Base-by-base conservation (phyloP, 2,797 vertebrate species). In the Chaenodraco wilsoni region DNA sequence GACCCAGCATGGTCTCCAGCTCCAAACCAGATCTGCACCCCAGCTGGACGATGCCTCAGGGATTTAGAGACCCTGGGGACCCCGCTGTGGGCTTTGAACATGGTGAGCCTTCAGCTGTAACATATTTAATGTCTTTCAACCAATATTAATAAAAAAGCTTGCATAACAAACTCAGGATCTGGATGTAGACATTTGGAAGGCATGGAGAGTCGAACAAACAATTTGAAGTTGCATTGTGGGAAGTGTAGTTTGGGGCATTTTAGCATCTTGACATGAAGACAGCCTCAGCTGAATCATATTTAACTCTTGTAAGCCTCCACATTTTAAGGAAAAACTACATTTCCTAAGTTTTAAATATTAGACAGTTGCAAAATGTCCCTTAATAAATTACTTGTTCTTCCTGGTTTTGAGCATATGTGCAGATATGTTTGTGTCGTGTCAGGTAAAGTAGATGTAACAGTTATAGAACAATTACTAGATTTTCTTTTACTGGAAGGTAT, bases 21-120 rank as follows among this genome's bases (percentile, higher is more conserved):
- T 90, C 93, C 65, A 97, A 95, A 88, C 91, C 95, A 17, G 93
- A 95, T 2, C 69, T 90, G 27, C 86, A 88, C 59, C 74, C 93
- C 50, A 65, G 92, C 85, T 96, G 94, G 94, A 76, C 80, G 23
- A 64, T 91, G 23, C 87, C 91, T 12, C 87, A 93, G 0, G 94
- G 90, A 60, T 94, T 93, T 40, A 91, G 94, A 83, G 94, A 95
- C 65, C 82, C 92, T 58, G 57, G 91, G 76, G 94, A 94, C 72
- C 90, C 93, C 27, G 79, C 90, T 82, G 79, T 87, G 73, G 84
- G 46, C 87, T 88, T 94, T 72, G 94, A 92, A 58, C 69, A 89
- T 66, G 95, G 97, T 94, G 90, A 80, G 65, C 3, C 72, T 63
- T 44, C 52, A 63, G 55, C 40, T 57, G 15, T 15, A 31, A 14